A percentile compares a stretch with the other conserved stretches of the same genome.
These are phyloP conservation scores for Cherax quadricarinatus DNA, from an alignment of 1,140 invertebrate genomes.

Conservation along the genomic window DNA sequence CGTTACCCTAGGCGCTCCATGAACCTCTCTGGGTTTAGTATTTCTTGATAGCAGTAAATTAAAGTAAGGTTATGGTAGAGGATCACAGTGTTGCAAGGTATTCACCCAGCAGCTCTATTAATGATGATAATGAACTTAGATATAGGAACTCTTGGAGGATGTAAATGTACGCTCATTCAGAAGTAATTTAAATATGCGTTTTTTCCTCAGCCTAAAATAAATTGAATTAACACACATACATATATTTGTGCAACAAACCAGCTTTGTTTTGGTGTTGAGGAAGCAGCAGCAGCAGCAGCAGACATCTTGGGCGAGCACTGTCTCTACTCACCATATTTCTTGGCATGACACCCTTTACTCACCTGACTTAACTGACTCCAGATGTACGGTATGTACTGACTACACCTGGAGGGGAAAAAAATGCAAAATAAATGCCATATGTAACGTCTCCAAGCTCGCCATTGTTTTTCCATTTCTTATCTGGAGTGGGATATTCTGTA, in stretches of 20 bases:
- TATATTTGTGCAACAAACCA: neutral
- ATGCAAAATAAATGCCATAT: neutral
- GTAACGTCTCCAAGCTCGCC: neutral
- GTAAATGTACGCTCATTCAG: too few species aligned
- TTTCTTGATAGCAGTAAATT: too few species aligned
- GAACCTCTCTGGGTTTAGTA: too few species aligned
- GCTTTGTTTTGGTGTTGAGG: conserved; percentile 37
- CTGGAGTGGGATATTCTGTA: neutral
- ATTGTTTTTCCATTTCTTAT: neutral
- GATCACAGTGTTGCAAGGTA: too few species aligned
- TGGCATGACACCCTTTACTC: conserved; percentile 25
- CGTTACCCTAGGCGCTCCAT: too few species aligned
- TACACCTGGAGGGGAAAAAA: neutral
- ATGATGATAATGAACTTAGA: too few species aligned
- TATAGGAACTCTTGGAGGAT: too few species aligned
- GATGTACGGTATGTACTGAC: conserved; percentile 22
- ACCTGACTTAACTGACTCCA: conserved; percentile 20
- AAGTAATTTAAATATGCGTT: too few species aligned
- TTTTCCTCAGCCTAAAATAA: too few species aligned
- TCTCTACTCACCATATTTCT: neutral
- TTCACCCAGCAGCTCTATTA: too few species aligned
- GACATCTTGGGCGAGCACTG: conserved; percentile 8
- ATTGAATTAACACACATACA: too few species aligned
- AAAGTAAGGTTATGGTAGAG: too few species aligned
- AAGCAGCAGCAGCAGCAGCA: conserved; percentile 6